phyloP scores from a whole-genome alignment of 1,140 invertebrate species.

The Scaptomyza graminum region DNA sequence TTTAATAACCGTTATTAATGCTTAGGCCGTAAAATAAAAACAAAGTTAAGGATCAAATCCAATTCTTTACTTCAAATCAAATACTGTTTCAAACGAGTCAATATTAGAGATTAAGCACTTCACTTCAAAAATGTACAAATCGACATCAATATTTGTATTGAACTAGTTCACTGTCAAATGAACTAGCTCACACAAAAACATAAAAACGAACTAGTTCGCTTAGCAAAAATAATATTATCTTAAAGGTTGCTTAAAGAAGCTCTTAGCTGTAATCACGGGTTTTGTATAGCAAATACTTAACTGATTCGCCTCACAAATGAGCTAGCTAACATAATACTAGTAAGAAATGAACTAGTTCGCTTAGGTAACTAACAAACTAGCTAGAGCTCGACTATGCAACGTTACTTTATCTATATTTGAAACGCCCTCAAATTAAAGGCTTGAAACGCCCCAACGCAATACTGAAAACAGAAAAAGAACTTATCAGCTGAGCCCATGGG shows the following conservation, averaged over 20 bases:
- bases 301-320: too few relatives aligned
- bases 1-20: conserved; percentile 50
- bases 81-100: not conserved
- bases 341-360: conserved; percentile 6
- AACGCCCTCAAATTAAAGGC: conserved; percentile 35
- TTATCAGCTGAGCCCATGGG: conserved; percentile 26
- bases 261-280: too few relatives aligned
- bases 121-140: too few relatives aligned
- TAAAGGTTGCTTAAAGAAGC: too few relatives aligned
- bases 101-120: not conserved
- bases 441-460: conserved; percentile 32
- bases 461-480: conserved; percentile 6
- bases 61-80: too few relatives aligned
- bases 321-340: too few relatives aligned
- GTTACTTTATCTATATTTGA: conserved; percentile 4
- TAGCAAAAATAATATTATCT: too few relatives aligned
- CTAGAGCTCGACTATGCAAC: not conserved
- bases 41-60: not conserved
- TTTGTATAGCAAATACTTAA: too few relatives aligned
- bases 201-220: too few relatives aligned
- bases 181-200: too few relatives aligned
- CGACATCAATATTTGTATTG: too few relatives aligned
- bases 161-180: too few relatives aligned
- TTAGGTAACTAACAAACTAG: not conserved
- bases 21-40: conserved; percentile 1